A percentile compares a stretch with the other conserved stretches of the same genome.
These are phyloP conservation scores for Apocheima hispidaria DNA, from an alignment of 2,888 invertebrate genomes.

Conservation along the genomic window DNA sequence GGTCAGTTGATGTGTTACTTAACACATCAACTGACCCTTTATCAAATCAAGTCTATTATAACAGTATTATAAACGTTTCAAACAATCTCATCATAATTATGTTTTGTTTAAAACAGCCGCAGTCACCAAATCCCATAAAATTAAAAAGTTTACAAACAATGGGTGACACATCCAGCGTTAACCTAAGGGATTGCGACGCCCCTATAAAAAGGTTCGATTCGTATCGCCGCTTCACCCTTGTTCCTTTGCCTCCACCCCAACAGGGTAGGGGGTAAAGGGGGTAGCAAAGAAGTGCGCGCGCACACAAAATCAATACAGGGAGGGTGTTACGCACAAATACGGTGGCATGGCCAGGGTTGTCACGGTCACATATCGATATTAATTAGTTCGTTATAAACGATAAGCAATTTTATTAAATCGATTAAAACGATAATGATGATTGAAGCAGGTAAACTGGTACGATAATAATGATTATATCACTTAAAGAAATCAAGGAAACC, in stretches of 20 bases:
- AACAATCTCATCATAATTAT: conserved; percentile 15
- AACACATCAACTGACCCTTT: conserved; percentile 1
- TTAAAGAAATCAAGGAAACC: neutral
- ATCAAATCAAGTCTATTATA: too few relatives aligned
- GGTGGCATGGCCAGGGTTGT: conserved; percentile 69
- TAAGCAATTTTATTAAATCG: conserved; percentile 9
- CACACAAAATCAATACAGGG: conserved; percentile 83
- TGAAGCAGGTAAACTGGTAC: neutral
- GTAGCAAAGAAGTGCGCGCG: conserved; percentile 72
- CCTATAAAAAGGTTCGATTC: conserved; percentile 83
- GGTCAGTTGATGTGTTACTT: too few relatives aligned
- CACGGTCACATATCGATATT: conserved; percentile 71
- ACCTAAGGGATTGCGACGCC: conserved; percentile 77
- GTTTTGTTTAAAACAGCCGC: conserved; percentile 23
- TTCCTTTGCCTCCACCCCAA: conserved; percentile 61
- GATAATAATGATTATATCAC: neutral
- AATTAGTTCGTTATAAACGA: conserved; percentile 49
- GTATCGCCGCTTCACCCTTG: conserved; percentile 77
- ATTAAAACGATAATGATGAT: conserved; percentile 6
- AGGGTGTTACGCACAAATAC: conserved; percentile 80
- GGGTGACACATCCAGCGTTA: conserved; percentile 70
- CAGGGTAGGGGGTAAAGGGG: conserved; percentile 46
- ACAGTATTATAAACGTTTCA: conserved; percentile 8
- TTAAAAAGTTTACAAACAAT: conserved; percentile 56
- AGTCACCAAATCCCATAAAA: conserved; percentile 28